These are phyloP conservation scores for Micromussa lordhowensis DNA, from an alignment of 92 coral and sea anemone species.

Conservation along the genomic window DNA sequence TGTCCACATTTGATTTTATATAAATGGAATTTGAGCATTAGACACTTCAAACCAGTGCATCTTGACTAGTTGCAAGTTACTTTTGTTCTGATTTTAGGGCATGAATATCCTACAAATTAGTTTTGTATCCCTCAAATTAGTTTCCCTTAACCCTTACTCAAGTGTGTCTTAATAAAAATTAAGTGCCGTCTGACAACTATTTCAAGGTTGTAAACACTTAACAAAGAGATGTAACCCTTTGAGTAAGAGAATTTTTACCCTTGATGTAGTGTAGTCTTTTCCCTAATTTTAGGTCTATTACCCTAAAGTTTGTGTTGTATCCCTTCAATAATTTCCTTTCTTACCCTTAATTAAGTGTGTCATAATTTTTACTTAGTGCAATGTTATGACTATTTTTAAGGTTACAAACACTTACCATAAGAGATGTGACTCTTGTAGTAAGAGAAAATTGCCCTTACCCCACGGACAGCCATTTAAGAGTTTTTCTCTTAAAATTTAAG, in stretches of 20 bases:
- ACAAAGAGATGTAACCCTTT: background rate
- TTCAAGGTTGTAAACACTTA: slow-evolving; percentile 14
- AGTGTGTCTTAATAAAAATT: background rate
- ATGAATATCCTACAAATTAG: background rate
- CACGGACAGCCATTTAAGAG: slow-evolving; percentile 38
- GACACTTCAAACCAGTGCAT: background rate
- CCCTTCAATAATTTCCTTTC: background rate
- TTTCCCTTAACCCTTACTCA: background rate
- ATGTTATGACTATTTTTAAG: background rate
- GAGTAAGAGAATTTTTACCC: background rate
- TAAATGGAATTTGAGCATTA: too few species aligned
- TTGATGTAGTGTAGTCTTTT: background rate
- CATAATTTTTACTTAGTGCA: background rate
- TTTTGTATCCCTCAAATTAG: background rate
- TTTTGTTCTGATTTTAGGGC: background rate
- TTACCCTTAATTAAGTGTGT: background rate
- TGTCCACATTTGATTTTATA: too few species aligned
- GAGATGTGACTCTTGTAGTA: slow-evolving; percentile 1
- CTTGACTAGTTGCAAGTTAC: background rate
- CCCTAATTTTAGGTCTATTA: background rate
- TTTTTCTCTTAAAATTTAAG: slow-evolving; percentile 27
- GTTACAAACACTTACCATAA: background rate
- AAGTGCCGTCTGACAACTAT: slow-evolving; percentile 2
- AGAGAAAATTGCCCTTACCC: slow-evolving; percentile 32
- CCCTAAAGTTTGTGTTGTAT: background rate